Base-by-base conservation (phyloP, 2,797 vertebrate genomes). In the Pseudocheirus occidentalis region DNA sequence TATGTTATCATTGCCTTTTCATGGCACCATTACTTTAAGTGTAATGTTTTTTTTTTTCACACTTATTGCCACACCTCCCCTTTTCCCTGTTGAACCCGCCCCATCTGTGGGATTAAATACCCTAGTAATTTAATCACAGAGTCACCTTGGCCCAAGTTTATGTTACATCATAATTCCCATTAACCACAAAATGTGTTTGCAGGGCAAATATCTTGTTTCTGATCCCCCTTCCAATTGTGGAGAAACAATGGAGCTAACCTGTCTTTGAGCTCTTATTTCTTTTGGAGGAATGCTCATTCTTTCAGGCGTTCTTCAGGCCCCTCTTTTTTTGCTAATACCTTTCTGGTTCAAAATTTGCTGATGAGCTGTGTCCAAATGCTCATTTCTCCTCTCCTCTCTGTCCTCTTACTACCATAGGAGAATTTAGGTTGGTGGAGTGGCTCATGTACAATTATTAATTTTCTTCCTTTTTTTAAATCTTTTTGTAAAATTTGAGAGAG, bases 91-190 rank as follows among this genome's bases (percentile, higher is more conserved):
- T 91, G 53, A 97, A 95, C n/a, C 55, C 58, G 87, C 52, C 93
- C 93, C 73, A 54, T 94, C 18, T 34, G 28, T 16, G 66, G 81
- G 59, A 94, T 95, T 94, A 94, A 91, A 50, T 50, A 55, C 40
- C n/a, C 54, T 53, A 62, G 97, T 93, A 94, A 97, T 95, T 95
- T 95, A 58, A 89, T 97, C 95, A 93, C 40, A 18, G 24, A 73
- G 46, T 87, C 66, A 95, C 95, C 11, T 34, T 55, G 95, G 34
- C 6, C 55, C 59, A 57, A 24, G 93, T 95, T 93, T 97, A 29
- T 29, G 90, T 91, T 92, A 91, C n/a, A 55, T 81, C 55, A 62
- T 90, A 92, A 93, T 89, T 92, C 59, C 13, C 81, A 91, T 3
- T 95, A 81, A 73, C 16, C 12, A 11, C 3, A 40, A 0, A 27